Evolutionary conservation across 35 echinoderm and acorn worm genomes (phyloP).

Genomic region (Patiria miniata): DNA sequence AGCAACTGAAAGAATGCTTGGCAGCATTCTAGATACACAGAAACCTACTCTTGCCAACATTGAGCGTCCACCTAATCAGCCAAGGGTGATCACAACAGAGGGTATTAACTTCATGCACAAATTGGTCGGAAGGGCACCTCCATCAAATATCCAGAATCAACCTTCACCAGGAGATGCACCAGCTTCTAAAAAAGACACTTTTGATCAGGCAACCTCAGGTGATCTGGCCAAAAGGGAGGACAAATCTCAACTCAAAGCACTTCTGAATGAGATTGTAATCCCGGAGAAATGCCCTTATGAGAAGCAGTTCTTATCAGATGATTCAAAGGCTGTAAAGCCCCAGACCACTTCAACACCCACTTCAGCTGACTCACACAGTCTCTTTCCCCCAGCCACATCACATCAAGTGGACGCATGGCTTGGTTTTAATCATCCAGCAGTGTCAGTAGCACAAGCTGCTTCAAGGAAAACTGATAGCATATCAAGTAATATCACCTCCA

Average conservation of each 20-base stretch:
- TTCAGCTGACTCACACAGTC: background rate
- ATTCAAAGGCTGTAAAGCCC: background rate
- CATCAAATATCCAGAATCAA: constrained; percentile 9
- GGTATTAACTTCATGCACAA: constrained; percentile 63
- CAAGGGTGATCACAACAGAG: constrained; percentile 52
- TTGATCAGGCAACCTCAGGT: background rate
- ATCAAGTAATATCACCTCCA: background rate
- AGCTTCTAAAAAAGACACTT: background rate
- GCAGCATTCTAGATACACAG: constrained; percentile 3
- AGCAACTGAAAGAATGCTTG: constrained; percentile 14
- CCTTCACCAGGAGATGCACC: background rate
- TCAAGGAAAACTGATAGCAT: background rate
- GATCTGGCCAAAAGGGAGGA: constrained; percentile 49
- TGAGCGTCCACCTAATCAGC: constrained; percentile 12
- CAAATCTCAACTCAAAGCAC: constrained; percentile 59
- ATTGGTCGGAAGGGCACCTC: constrained; percentile 23
- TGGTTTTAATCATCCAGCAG: background rate
- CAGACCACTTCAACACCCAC: background rate
- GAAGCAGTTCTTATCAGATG: background rate
- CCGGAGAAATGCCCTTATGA: background rate
- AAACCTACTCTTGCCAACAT: background rate
- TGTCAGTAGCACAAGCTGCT: background rate
- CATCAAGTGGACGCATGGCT: background rate
- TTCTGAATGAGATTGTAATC: constrained; percentile 59
- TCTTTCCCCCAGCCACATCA: background rate